Evolutionary conservation across 2,797 vertebrate genomes (phyloP).

Genomic region (Anguilla anguilla): DNA sequence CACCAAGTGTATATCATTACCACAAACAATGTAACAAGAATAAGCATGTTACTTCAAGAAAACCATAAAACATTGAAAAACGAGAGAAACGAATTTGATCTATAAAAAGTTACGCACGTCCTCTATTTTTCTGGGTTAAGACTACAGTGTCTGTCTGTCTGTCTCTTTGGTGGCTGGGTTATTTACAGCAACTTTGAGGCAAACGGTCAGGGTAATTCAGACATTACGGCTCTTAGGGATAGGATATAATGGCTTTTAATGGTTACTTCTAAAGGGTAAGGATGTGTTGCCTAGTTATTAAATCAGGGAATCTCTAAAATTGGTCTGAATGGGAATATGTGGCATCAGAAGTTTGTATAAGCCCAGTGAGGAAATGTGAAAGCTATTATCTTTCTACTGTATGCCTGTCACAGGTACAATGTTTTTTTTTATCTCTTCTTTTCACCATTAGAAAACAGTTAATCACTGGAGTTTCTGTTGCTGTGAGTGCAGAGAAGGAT

Average conservation of each 20-base stretch:
- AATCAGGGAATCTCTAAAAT: background rate
- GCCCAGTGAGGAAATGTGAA: background rate
- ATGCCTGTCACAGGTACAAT: background rate
- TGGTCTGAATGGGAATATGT: slow-evolving; percentile 9
- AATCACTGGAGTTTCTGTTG: background rate
- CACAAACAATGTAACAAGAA: slow-evolving; percentile 11
- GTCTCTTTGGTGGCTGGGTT: slow-evolving; percentile 9
- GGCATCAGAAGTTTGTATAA: background rate
- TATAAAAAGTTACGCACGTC: slow-evolving; percentile 17
- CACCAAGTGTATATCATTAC: background rate
- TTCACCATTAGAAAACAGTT: background rate
- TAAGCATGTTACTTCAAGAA: background rate
- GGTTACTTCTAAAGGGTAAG: background rate
- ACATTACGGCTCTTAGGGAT: slow-evolving; percentile 1
- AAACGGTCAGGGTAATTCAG: slow-evolving; percentile 7
- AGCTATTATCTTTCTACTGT: background rate
- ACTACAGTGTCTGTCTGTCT: background rate
- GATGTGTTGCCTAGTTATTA: slow-evolving; percentile 15
- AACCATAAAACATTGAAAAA: background rate
- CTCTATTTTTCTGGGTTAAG: background rate
- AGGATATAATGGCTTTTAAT: background rate
- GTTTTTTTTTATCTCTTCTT: background rate
- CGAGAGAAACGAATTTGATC: background rate
- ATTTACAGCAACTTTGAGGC: slow-evolving; percentile 2
- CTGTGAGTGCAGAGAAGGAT: background rate